phyloP scores from a whole-genome alignment of 2,888 invertebrate species.

The Dicranocentrus wangi region DNA sequence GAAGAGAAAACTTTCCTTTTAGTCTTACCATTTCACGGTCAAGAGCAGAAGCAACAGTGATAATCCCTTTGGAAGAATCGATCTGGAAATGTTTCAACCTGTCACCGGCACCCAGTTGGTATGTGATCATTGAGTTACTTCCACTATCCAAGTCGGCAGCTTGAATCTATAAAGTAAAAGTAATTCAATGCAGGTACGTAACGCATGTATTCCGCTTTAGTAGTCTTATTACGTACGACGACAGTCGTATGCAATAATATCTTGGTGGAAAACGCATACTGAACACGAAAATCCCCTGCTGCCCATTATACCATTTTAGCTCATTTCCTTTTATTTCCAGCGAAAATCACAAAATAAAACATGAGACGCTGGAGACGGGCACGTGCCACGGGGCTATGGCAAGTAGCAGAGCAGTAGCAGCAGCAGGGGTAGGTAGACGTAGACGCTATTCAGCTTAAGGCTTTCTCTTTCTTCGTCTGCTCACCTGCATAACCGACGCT shows the following conservation, averaged over 20 bases:
- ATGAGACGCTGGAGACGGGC: too few species aligned
- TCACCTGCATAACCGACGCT: slow-evolving; percentile 83
- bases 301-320: neutral
- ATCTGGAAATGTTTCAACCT: slow-evolving; percentile 85
- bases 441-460: too few species aligned
- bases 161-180: slow-evolving; percentile 77
- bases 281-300: neutral
- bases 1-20: too few species aligned
- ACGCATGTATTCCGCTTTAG: too few species aligned
- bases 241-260: too few species aligned
- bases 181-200: neutral
- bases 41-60: slow-evolving; percentile 83
- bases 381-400: too few species aligned
- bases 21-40: slow-evolving; percentile 86
- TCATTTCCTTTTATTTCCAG: slow-evolving; percentile 8
- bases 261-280: too few species aligned
- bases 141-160: slow-evolving; percentile 90
- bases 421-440: too few species aligned
- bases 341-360: neutral
- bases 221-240: too few species aligned
- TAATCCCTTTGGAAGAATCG: slow-evolving; percentile 84
- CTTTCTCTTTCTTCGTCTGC: too few species aligned
- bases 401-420: too few species aligned
- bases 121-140: slow-evolving; percentile 85
- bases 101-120: slow-evolving; percentile 86